Evolutionary conservation across 2,113 vertebrate genomes (phyloP).

Genomic region (Coracopsis vasa): DNA sequence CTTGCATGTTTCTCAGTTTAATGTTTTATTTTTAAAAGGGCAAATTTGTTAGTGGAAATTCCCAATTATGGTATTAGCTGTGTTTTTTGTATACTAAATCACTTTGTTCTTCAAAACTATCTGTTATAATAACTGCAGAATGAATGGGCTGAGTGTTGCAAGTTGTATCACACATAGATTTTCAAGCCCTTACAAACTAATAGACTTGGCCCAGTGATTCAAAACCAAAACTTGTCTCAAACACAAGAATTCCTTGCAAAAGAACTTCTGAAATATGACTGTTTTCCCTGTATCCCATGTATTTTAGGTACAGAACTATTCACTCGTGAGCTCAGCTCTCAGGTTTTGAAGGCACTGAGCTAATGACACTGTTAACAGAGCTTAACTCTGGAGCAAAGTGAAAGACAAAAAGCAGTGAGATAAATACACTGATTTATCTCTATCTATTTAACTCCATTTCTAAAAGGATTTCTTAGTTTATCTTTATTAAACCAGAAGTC

Average conservation of each 20-base stretch:
- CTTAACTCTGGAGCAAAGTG: background rate
- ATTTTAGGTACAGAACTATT: background rate
- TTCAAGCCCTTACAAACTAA: background rate
- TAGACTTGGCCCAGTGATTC: background rate
- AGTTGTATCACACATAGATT: background rate
- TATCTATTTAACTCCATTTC: background rate
- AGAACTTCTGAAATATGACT: background rate
- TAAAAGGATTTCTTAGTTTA: background rate
- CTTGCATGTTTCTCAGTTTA: background rate
- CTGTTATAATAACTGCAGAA: background rate
- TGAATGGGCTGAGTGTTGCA: background rate
- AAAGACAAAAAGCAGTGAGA: background rate
- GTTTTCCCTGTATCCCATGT: background rate
- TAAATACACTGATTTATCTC: background rate
- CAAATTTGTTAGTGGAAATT: background rate
- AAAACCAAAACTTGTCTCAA: background rate
- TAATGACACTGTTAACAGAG: background rate
- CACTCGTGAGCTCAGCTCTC: background rate
- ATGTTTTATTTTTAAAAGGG: background rate
- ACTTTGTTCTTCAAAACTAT: background rate
- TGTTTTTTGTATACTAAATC: background rate
- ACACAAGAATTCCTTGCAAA: background rate
- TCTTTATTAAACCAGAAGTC: background rate
- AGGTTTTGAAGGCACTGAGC: background rate
- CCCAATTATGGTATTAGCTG: background rate